Conservation (phyloP, 1,140 invertebrate species). For the Eueides isabella region DNA sequence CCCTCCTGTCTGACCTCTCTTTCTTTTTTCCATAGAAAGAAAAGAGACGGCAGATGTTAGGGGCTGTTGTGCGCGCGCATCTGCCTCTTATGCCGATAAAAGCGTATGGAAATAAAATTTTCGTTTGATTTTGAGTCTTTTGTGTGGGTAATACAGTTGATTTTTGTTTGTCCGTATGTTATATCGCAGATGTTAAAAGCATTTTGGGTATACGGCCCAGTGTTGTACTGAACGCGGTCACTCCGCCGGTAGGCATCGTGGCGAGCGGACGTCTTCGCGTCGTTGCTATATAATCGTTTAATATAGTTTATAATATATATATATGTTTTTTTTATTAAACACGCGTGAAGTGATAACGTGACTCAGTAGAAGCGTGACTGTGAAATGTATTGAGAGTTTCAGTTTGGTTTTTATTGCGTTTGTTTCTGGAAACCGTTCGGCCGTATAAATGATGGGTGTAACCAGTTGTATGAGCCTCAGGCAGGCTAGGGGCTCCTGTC, state of each 20-base stretch:
- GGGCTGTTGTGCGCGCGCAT: slow-evolving; percentile 43
- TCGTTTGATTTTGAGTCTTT: not conserved
- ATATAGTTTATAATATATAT: slow-evolving; percentile 18
- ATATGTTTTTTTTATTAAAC: slow-evolving; percentile 37
- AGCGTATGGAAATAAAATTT: slow-evolving; percentile 12
- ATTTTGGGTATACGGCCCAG: slow-evolving; percentile 17
- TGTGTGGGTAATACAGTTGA: not conserved
- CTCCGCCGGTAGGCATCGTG: slow-evolving; percentile 65
- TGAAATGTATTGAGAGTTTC: slow-evolving; percentile 52
- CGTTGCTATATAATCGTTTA: slow-evolving; percentile 27
- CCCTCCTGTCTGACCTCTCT: slow-evolving; percentile 23
- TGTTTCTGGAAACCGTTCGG: slow-evolving; percentile 31
- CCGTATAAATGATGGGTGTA: slow-evolving; percentile 74
- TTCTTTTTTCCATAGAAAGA: not conserved
- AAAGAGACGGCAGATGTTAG: slow-evolving; percentile 24
- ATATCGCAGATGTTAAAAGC: not conserved
- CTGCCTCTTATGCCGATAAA: slow-evolving; percentile 27
- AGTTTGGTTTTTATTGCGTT: slow-evolving; percentile 32
- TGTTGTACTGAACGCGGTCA: slow-evolving; percentile 42
- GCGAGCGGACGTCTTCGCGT: slow-evolving; percentile 65
- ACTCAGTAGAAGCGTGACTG: slow-evolving; percentile 40
- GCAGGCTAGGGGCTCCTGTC: slow-evolving; percentile 68
- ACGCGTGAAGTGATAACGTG: slow-evolving; percentile 49
- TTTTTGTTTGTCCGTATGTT: not conserved
- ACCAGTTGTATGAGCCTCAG: slow-evolving; percentile 73